Evolutionary conservation across 1,140 invertebrate genomes (phyloP), one percentile per base, ranked within the genome.

Genomic region (Batillaria attramentaria): DNA sequence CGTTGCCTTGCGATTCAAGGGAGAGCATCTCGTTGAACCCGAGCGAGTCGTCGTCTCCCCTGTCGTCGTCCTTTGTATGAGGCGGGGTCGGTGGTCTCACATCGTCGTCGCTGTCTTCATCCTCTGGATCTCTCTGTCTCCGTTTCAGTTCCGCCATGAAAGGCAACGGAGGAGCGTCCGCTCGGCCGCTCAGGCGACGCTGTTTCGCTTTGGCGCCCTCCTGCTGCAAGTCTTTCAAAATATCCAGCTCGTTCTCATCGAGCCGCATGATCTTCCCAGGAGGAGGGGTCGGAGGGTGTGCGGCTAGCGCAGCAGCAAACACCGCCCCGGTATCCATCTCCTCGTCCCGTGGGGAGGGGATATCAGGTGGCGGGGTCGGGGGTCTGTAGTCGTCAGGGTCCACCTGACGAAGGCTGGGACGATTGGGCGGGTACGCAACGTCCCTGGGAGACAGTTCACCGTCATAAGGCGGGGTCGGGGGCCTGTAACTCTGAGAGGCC

Each of bases 91-190:
- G 39, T 8, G 42, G 41, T 8, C 24, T 4, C 24, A 31, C 68
- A 24, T n/a, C 4, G 57, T 62, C 57, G 4, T 75, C 72, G 46
- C 39, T 57, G 41, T 46, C 68, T 13, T 16, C 39, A 31, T 33
- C 41, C 4, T 70, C 70, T 6, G 73, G 73, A 8, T 75, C 54
- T 42, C 73, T 33, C 57, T 75, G 73, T 28, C 73, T 50, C 20
- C 73, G 73, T 28, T 75, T 75, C 10, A 75, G 73, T 37, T 75
- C 73, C 39, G 73, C 57, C 73, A 75, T 75, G 57, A 75, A 60
- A 13, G 35, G 54, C 35, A 41, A 31, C 35, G 73, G 0, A 0
- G 57, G 54, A 1, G 37, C 35, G 16, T 10, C 24, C 31, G 46
- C n/a, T n/a, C 41, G 54, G 1, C 31, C 28, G 41, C 39, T 46